phyloP scores from a whole-genome alignment of 2,888 invertebrate genomes.

The Monoplex corrugatus region DNA sequence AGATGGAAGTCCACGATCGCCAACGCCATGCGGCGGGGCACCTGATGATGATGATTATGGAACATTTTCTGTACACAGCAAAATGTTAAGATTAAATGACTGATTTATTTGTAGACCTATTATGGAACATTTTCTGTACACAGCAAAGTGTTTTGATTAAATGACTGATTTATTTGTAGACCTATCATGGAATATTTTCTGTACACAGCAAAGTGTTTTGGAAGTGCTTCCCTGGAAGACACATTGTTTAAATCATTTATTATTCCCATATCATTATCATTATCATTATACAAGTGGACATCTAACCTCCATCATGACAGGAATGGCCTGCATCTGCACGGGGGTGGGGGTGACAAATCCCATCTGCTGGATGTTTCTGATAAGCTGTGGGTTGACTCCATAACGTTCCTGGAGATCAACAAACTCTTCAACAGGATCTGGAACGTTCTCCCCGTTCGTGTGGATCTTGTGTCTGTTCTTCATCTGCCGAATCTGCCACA shows the following conservation, averaged over 20 bases:
- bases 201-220: no score
- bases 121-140: no score
- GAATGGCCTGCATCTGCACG: constrained; percentile 91
- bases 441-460: constrained; percentile 90
- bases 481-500: constrained; percentile 86
- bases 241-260: no score
- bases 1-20: no score
- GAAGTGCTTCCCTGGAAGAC: no score
- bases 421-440: constrained; percentile 89
- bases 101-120: no score
- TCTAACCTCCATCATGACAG: constrained; percentile 87
- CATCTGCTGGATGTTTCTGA: constrained; percentile 86
- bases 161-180: background rate
- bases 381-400: constrained; percentile 85
- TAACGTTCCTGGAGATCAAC: constrained; percentile 84
- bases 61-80: no score
- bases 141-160: no score
- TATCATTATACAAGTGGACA: background rate
- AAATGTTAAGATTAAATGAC: no score
- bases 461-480: constrained; percentile 90
- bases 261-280: background rate
- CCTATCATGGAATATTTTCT: background rate
- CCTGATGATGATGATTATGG: no score
- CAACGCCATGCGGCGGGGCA: no score
- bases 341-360: constrained; percentile 78